Percentiles rank a stretch among this genome's conserved stretches.
Evolutionary conservation across 2,888 invertebrate species (phyloP).

Genomic region (Merodon equestris): DNA sequence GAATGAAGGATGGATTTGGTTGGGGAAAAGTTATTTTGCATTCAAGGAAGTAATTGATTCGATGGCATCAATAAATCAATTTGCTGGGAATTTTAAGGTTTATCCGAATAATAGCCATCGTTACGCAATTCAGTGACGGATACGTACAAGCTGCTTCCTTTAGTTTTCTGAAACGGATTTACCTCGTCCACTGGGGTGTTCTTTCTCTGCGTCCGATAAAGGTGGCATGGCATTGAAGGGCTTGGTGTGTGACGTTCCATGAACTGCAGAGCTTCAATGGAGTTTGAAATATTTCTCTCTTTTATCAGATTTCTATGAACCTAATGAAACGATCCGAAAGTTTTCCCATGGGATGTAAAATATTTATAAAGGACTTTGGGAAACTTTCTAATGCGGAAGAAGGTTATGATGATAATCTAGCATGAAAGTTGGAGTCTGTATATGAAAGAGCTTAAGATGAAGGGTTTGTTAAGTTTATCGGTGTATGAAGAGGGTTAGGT

Average conservation of each 20-base stretch:
- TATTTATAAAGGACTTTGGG: conserved; percentile 31
- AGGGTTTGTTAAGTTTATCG: too few relatives aligned
- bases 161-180: too few relatives aligned
- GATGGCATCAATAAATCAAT: conserved; percentile 68
- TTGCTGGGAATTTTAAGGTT: conserved; percentile 65
- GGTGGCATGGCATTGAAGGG: not conserved
- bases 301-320: conserved; percentile 10
- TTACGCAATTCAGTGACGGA: conserved; percentile 56
- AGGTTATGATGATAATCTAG: too few relatives aligned
- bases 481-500: too few relatives aligned
- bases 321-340: conserved; percentile 45
- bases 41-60: conserved; percentile 67
- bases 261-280: conserved; percentile 39
- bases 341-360: conserved; percentile 37
- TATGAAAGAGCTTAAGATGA: too few relatives aligned
- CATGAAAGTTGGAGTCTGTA: too few relatives aligned
- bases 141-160: too few relatives aligned
- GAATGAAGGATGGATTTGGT: not conserved
- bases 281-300: conserved; percentile 44
- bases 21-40: conserved; percentile 57
- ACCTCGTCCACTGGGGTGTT: too few relatives aligned
- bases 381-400: too few relatives aligned
- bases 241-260: conserved; percentile 12
- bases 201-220: too few relatives aligned
- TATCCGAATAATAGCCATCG: conserved; percentile 64